Conservation (phyloP, 2,888 invertebrate species). For the Galerucella calmariensis region DNA sequence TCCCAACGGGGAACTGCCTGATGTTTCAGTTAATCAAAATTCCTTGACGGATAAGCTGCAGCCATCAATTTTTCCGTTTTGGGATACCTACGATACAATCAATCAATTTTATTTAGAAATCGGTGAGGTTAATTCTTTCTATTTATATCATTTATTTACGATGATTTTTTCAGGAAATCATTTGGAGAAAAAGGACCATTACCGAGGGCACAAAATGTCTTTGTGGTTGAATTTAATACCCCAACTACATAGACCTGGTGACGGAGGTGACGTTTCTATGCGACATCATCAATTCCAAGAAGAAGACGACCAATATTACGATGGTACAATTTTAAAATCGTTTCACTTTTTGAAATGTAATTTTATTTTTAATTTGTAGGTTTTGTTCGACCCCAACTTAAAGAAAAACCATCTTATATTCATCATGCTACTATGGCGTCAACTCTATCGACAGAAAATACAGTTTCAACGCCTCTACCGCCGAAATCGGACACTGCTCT, state of each 20-base stretch:
- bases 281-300: slow-evolving; percentile 89
- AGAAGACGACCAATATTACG: slow-evolving; percentile 81
- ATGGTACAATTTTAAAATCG: slow-evolving; percentile 68
- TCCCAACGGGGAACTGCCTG: slow-evolving; percentile 71
- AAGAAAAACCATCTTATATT: slow-evolving; percentile 72
- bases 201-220: slow-evolving; percentile 92
- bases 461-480: slow-evolving; percentile 65
- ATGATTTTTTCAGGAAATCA: slow-evolving; percentile 69
- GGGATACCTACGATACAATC: slow-evolving; percentile 91
- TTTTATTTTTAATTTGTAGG: slow-evolving; percentile 65
- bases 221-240: slow-evolving; percentile 89
- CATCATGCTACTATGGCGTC: slow-evolving; percentile 68
- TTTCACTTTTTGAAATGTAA: neutral
- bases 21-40: slow-evolving; percentile 51
- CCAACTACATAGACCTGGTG: slow-evolving; percentile 85
- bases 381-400: slow-evolving; percentile 79
- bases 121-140: slow-evolving; percentile 66
- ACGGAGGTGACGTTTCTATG: slow-evolving; percentile 82
- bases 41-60: slow-evolving; percentile 48
- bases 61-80: slow-evolving; percentile 74
- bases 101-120: slow-evolving; percentile 89
- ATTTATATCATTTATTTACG: no score
- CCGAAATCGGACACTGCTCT: slow-evolving; percentile 67
- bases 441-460: slow-evolving; percentile 59
- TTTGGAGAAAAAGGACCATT: slow-evolving; percentile 87